Conservation (phyloP, 2,113 vertebrate species). For the Amazona vittata region DNA sequence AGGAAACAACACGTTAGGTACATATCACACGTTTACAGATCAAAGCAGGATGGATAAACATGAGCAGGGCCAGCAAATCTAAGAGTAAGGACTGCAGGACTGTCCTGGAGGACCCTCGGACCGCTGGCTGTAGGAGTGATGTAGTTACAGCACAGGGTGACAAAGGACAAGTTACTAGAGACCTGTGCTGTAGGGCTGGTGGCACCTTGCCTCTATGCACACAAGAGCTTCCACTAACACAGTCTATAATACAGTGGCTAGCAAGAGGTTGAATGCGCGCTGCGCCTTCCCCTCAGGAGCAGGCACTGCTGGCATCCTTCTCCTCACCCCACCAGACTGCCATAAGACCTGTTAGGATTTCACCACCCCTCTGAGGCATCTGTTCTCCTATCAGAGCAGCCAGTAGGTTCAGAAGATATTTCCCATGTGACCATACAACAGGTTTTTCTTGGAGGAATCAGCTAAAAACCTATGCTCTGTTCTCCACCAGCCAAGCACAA, state of each 20-base stretch:
- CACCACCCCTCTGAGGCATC: not conserved
- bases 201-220: fast-evolving
- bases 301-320: not conserved
- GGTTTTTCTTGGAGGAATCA: not conserved
- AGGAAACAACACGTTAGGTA: not conserved
- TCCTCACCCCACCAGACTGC: not conserved
- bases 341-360: not conserved
- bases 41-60: fast-evolving
- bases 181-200: fast-evolving
- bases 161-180: not conserved
- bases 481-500: not conserved
- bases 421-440: fast-evolving
- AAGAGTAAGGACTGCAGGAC: not conserved
- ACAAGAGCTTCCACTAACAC: not conserved
- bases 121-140: not conserved
- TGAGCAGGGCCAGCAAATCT: not conserved
- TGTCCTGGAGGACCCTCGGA: not conserved
- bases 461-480: not conserved
- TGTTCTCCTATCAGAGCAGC: not conserved
- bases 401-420: not conserved
- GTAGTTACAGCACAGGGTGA: not conserved
- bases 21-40: fast-evolving
- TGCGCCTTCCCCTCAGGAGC: not conserved
- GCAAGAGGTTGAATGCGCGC: not conserved
- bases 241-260: not conserved